Percentiles rank a stretch among this genome's conserved stretches.
phyloP scores from a whole-genome alignment of 2,797 vertebrate genomes.

The Characodon lateralis region DNA sequence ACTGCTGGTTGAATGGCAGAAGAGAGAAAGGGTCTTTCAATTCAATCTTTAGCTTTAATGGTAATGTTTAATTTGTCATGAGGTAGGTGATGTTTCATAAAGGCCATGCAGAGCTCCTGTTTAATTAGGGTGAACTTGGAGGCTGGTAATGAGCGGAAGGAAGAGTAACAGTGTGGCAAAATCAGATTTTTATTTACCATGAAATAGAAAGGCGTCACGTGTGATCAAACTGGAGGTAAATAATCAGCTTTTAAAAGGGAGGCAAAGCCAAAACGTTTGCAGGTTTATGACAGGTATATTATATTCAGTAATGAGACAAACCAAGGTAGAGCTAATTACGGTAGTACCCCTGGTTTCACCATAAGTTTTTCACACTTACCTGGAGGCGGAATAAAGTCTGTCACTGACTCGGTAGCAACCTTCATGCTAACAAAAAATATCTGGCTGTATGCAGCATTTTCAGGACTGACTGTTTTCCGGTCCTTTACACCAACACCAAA shows the following conservation, averaged over 20 bases:
- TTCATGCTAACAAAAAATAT: too few relatives aligned
- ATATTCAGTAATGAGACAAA: background rate
- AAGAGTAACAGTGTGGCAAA: slow-evolving; percentile 32
- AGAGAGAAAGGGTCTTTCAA: slow-evolving; percentile 52
- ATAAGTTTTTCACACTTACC: background rate
- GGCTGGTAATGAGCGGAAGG: slow-evolving; percentile 50
- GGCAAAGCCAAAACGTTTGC: background rate
- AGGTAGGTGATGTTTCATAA: slow-evolving; percentile 74
- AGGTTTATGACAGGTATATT: background rate
- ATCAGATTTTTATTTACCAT: slow-evolving; percentile 56
- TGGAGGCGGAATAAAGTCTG: background rate
- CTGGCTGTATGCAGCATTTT: too few relatives aligned
- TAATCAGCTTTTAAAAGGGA: background rate
- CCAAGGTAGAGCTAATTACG: slow-evolving; percentile 2
- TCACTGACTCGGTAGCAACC: background rate
- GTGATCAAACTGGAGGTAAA: slow-evolving; percentile 26
- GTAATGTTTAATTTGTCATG: slow-evolving; percentile 80
- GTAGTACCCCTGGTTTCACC: background rate
- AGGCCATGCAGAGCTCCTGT: slow-evolving; percentile 74
- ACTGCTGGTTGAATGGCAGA: slow-evolving; percentile 12
- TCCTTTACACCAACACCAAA: too few relatives aligned
- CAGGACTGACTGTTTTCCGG: too few relatives aligned
- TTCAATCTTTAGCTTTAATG: slow-evolving; percentile 73
- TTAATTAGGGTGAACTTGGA: slow-evolving; percentile 75
- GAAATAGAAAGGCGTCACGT: slow-evolving; percentile 30